These are phyloP conservation scores for Apis laboriosa DNA, from an alignment of 1,140 invertebrate genomes.

Conservation along the genomic window DNA sequence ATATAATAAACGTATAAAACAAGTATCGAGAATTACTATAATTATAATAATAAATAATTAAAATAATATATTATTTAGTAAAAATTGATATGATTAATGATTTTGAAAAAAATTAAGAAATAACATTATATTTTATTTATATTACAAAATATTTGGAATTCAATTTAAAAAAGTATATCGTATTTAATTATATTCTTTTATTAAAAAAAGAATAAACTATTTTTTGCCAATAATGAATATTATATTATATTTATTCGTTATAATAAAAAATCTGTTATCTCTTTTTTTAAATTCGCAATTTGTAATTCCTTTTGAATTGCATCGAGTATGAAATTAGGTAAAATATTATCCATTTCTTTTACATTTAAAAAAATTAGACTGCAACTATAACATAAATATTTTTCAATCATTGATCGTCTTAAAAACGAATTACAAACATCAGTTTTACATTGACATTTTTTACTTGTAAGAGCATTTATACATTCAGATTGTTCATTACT, in stretches of 20 bases:
- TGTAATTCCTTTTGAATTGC: slow-evolving; percentile 49
- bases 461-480: neutral
- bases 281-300: slow-evolving; percentile 65
- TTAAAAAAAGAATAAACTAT: neutral
- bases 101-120: too few relatives aligned
- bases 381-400: slow-evolving; percentile 75
- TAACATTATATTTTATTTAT: neutral
- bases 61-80: too few relatives aligned
- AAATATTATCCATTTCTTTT: slow-evolving; percentile 28
- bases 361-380: slow-evolving; percentile 70
- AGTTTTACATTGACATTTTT: neutral
- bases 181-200: neutral
- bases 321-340: slow-evolving; percentile 62
- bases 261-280: slow-evolving; percentile 71
- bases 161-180: neutral
- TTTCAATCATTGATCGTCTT: slow-evolving; percentile 27
- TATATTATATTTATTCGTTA: slow-evolving; percentile 32
- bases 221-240: slow-evolving; percentile 81
- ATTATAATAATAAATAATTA: too few relatives aligned
- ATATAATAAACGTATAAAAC: neutral
- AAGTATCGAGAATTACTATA: too few relatives aligned
- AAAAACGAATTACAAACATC: neutral
- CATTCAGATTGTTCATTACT: slow-evolving; percentile 6
- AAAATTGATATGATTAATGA: too few relatives aligned
- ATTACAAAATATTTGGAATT: neutral